Base-by-base conservation (phyloP, 37 sponge, comb jelly and placozoan genomes). In the Lycopodina hypogea region DNA sequence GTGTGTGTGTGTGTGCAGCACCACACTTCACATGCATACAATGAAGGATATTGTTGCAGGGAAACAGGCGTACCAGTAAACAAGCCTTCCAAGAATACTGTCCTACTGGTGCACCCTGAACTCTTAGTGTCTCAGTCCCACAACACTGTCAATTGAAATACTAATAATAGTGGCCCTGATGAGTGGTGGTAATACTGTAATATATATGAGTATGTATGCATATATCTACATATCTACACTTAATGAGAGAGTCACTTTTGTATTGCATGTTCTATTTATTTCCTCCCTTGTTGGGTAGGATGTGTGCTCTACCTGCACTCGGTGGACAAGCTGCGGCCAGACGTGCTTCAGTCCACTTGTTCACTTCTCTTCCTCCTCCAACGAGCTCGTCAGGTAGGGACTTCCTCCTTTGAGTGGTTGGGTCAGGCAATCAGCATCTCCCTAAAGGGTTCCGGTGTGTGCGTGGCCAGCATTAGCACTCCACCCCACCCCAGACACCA, bases 251-350 rank as follows among this genome's bases (percentile, higher is more conserved):
- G n/a, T n/a, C n/a, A n/a, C n/a, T n/a, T n/a, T n/a, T n/a, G n/a
- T n/a, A n/a, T n/a, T 68, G 68, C 37, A 32, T 21, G 22, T 68
- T 50, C 11, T 50, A 37, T 68, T 24, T 41, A 28, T 63, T 14
- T 67, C 36, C 21, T 70, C 4, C 19, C 71, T 45, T 42, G 9
- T 73, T 24, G 23, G 2, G 0, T 34, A 88, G 88, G 88, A 3
- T 75, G 63, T 18, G 84, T 81, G 85, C 56, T 89, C 23, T 56
- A 50, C 21, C 81, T 89, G 7, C 72, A 74, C 2, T 38, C 48
- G 2, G 26, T 84, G 3, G 75, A 84, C 63, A 55, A 21, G 12
- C 81, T 89, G n/a, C 29, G 61, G 21, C 64, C 72, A 11, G 45
- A 76, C 3, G 42, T 84, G n/a, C 80, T 89, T 0, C 81, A 80